Conservation (phyloP, 1,140 invertebrate genomes). For the Sesamia nonagrioides region DNA sequence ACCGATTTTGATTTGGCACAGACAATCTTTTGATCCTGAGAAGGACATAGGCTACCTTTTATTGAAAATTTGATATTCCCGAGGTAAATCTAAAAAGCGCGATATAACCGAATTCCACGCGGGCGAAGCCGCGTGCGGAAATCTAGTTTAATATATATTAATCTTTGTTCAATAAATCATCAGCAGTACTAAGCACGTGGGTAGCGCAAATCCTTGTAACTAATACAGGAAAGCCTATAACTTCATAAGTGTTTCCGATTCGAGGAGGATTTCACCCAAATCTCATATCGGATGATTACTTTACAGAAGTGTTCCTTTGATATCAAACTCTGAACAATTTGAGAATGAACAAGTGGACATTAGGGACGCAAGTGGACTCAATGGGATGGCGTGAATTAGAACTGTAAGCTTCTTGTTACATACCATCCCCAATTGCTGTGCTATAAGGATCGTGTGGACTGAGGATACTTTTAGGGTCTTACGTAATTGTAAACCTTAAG, state of each 20-base stretch:
- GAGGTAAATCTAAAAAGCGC: too few species aligned
- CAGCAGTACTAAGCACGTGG: not conserved
- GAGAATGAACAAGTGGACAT: slow-evolving; percentile 75
- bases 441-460: not conserved
- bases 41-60: too few species aligned
- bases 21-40: too few species aligned
- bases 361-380: slow-evolving; percentile 64
- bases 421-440: slow-evolving; percentile 11
- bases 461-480: not conserved
- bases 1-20: too few species aligned
- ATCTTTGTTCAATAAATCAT: not conserved
- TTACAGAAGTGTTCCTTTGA: slow-evolving; percentile 66
- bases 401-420: slow-evolving; percentile 58
- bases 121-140: too few species aligned
- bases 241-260: slow-evolving; percentile 16
- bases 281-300: slow-evolving; percentile 61
- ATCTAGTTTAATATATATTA: too few species aligned
- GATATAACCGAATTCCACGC: too few species aligned
- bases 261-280: slow-evolving; percentile 13
- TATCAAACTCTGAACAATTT: slow-evolving; percentile 69
- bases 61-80: too few species aligned
- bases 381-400: slow-evolving; percentile 68
- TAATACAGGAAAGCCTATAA: slow-evolving; percentile 12
- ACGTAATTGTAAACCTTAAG: slow-evolving; percentile 25
- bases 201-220: not conserved